Conservation (phyloP, 2,888 invertebrate genomes). For the Opisthograptis luteolata region DNA sequence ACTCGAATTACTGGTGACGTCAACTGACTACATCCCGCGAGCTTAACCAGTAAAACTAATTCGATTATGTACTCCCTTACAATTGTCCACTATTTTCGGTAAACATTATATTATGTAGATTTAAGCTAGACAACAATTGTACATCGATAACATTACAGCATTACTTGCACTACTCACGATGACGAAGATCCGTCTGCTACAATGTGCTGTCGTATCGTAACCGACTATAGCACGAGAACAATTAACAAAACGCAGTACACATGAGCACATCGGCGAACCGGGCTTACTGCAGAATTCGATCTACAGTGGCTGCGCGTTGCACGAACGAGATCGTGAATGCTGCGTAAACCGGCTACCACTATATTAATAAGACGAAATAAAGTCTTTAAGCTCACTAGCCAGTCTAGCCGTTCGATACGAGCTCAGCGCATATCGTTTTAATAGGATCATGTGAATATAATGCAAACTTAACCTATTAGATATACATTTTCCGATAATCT, state of each 20-base stretch:
- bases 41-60: no score
- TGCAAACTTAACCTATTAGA: slow-evolving; percentile 8
- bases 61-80: no score
- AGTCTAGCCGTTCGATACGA: slow-evolving; percentile 27
- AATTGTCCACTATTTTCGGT: no score
- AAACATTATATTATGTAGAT: slow-evolving; percentile 42
- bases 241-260: neutral
- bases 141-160: slow-evolving; percentile 23
- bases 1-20: no score
- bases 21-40: no score
- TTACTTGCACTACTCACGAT: slow-evolving; percentile 14
- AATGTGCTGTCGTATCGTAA: neutral
- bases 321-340: neutral
- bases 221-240: neutral
- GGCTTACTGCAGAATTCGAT: neutral
- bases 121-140: slow-evolving; percentile 49
- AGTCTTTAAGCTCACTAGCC: slow-evolving; percentile 33
- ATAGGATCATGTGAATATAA: neutral
- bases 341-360: slow-evolving; percentile 2
- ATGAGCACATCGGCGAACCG: slow-evolving; percentile 1
- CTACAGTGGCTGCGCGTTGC: neutral
- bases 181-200: slow-evolving; percentile 14
- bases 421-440: slow-evolving; percentile 13
- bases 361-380: slow-evolving; percentile 6
- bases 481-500: no score